These are phyloP conservation scores for Heliconius melpomene DNA, from an alignment of 1,140 invertebrate species.

Conservation along the genomic window DNA sequence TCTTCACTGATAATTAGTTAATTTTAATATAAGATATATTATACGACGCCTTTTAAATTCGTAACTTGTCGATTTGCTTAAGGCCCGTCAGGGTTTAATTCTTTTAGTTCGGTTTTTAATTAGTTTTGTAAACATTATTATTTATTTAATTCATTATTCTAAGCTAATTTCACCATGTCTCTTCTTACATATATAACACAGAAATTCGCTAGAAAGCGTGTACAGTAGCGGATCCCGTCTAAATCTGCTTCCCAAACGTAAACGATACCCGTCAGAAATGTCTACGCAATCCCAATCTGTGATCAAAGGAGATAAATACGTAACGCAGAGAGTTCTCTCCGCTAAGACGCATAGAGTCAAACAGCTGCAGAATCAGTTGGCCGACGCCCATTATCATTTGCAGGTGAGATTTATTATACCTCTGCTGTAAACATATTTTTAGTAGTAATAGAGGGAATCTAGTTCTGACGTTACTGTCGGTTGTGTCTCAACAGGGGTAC, in stretches of 20 bases:
- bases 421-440: too few relatives aligned
- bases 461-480: too few relatives aligned
- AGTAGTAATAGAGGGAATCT: too few relatives aligned
- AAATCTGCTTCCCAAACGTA: conserved; percentile 68
- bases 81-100: not conserved
- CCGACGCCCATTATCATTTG: conserved; percentile 89
- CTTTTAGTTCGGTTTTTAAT: not conserved
- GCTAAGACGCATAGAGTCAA: conserved; percentile 88
- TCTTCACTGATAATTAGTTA: too few relatives aligned
- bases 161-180: too few relatives aligned
- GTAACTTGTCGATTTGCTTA: too few relatives aligned
- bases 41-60: too few relatives aligned
- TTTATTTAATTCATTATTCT: not conserved
- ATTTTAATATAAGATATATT: too few relatives aligned
- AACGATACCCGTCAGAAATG: conserved; percentile 68
- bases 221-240: conserved; percentile 74
- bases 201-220: conserved; percentile 68
- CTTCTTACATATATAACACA: conserved; percentile 20
- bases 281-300: conserved; percentile 57
- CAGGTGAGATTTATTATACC: conserved; percentile 75
- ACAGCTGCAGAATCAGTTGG: conserved; percentile 89
- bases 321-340: conserved; percentile 87
- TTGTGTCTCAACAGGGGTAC: too few relatives aligned
- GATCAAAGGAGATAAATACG: conserved; percentile 73
- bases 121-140: not conserved